These are phyloP conservation scores for Danionella cerebrum DNA, from an alignment of 2,113 vertebrate genomes.

Conservation along the genomic window DNA sequence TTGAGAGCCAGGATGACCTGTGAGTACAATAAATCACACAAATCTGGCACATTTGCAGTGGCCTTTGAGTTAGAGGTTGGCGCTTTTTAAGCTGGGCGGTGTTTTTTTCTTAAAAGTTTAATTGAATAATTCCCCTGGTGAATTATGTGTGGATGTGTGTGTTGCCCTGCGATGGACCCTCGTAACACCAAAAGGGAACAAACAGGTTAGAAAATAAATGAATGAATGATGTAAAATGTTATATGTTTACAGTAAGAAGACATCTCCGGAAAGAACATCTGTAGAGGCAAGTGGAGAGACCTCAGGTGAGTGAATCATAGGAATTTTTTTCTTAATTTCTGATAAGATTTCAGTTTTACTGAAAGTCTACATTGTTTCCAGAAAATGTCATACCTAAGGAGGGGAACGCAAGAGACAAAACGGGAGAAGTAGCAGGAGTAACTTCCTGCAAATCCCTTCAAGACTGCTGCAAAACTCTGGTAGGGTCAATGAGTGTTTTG, in stretches of 20 bases:
- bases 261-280: conserved; percentile 33
- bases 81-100: too few species aligned
- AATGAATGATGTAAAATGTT: neutral
- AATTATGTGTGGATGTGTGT: too few species aligned
- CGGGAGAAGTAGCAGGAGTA: conserved; percentile 12
- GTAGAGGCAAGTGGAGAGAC: conserved; percentile 13
- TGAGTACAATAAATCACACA: too few species aligned
- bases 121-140: too few species aligned
- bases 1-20: too few species aligned
- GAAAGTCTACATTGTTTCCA: conserved; percentile 39
- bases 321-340: too few species aligned
- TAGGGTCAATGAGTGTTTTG: conserved; percentile 41
- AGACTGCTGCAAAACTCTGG: conserved; percentile 45
- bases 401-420: conserved; percentile 26
- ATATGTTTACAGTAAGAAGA: conserved; percentile 49
- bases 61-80: too few species aligned
- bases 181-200: too few species aligned
- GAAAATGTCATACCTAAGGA: conserved; percentile 29
- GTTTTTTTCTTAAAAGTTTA: too few species aligned
- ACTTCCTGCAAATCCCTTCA: conserved; percentile 18
- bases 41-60: too few species aligned
- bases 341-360: neutral
- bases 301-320: conserved; percentile 46
- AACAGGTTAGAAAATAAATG: too few species aligned
- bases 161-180: too few species aligned